Evolutionary conservation across 2,888 invertebrate species (phyloP).

Genomic region (Antheraea yamamai): DNA sequence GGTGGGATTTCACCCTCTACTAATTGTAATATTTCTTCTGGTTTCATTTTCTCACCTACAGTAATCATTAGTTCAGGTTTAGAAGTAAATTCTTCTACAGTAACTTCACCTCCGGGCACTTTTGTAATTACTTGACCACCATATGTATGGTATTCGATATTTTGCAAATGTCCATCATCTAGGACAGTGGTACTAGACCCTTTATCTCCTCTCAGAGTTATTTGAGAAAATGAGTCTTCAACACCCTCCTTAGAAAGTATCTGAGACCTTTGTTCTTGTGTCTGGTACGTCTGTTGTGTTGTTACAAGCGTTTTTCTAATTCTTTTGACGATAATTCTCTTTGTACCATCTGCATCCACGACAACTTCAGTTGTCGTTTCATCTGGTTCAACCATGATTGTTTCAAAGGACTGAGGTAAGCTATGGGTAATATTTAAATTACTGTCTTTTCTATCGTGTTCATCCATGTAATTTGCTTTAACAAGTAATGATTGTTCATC

Average conservation of each 20-base stretch:
- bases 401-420: slow-evolving; percentile 89
- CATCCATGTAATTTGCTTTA: slow-evolving; percentile 87
- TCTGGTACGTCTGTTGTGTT: slow-evolving; percentile 85
- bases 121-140: slow-evolving; percentile 85
- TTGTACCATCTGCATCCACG: slow-evolving; percentile 91
- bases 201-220: slow-evolving; percentile 85
- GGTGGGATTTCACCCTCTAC: slow-evolving; percentile 66
- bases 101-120: slow-evolving; percentile 83
- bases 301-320: slow-evolving; percentile 85
- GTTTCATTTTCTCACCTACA: slow-evolving; percentile 80
- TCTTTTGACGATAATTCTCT: slow-evolving; percentile 89
- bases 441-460: slow-evolving; percentile 80
- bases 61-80: slow-evolving; percentile 83
- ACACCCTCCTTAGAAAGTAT: slow-evolving; percentile 80
- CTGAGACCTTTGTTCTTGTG: slow-evolving; percentile 81
- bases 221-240: slow-evolving; percentile 86
- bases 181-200: slow-evolving; percentile 81
- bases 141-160: slow-evolving; percentile 83
- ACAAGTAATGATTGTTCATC: slow-evolving; percentile 85
- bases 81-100: slow-evolving; percentile 85
- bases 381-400: slow-evolving; percentile 90
- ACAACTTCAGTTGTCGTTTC: slow-evolving; percentile 91
- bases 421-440: slow-evolving; percentile 88
- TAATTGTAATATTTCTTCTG: slow-evolving; percentile 70
- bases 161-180: slow-evolving; percentile 84